Percentiles rank a stretch among this genome's conserved stretches.
Evolutionary conservation across 2,888 invertebrate species (phyloP).

Genomic region (Acleris holmiana): DNA sequence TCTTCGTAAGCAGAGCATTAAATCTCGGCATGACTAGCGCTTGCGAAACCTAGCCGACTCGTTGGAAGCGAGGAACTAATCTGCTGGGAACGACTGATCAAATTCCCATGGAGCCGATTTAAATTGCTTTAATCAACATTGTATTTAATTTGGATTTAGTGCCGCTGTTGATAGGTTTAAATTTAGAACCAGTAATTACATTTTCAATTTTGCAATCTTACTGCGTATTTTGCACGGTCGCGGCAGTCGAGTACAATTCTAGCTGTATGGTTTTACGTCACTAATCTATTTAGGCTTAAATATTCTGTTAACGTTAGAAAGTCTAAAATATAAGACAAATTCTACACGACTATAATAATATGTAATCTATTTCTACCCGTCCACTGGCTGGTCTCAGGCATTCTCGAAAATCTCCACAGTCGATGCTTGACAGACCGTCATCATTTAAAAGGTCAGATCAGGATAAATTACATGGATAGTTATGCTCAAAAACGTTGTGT

Average conservation of each 20-base stretch:
- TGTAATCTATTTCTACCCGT: no score
- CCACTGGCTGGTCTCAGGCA: no score
- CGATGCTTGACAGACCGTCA: no score
- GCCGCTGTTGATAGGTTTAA: conserved; percentile 25
- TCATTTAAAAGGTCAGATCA: no score
- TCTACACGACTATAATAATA: no score
- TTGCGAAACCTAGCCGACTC: conserved; percentile 56
- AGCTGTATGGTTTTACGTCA: no score
- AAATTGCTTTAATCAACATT: conserved; percentile 56
- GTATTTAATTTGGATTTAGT: conserved; percentile 41
- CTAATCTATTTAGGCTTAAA: no score
- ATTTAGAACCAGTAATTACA: conserved; percentile 19
- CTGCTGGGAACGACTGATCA: conserved; percentile 57
- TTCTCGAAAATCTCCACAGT: no score
- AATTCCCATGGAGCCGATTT: conserved; percentile 68
- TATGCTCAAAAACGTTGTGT: no score
- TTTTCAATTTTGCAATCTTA: conserved; percentile 6
- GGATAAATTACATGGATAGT: no score
- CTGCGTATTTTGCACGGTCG: conserved; percentile 3
- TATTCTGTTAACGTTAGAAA: no score
- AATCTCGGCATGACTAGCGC: conserved; percentile 66
- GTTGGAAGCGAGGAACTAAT: conserved; percentile 53
- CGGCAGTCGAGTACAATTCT: not conserved
- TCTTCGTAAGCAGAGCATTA: conserved; percentile 61
- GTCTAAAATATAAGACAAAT: no score